These are phyloP conservation scores for Oreochromis grahami DNA, from an alignment of 2,797 vertebrate species.

Conservation along the genomic window DNA sequence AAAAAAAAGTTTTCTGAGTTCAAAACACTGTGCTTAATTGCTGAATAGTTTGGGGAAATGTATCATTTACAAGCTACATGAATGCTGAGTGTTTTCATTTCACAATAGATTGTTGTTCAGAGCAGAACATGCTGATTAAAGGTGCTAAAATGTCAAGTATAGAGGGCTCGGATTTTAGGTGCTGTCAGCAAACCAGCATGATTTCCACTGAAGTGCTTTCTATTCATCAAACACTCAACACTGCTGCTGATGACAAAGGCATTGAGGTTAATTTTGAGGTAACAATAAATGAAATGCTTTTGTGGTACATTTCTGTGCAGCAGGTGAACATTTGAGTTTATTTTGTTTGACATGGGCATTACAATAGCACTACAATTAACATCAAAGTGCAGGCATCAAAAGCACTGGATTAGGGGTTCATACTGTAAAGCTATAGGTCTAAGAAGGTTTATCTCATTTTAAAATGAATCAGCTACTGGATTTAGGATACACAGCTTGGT, in stretches of 20 bases:
- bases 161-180: constrained; percentile 48
- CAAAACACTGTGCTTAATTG: constrained; percentile 27
- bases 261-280: constrained; percentile 44
- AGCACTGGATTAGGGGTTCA: background rate
- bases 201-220: constrained; percentile 60
- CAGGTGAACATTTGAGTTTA: background rate
- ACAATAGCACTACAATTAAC: background rate
- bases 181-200: constrained; percentile 57
- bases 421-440: background rate
- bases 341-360: background rate
- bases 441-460: background rate
- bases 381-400: background rate
- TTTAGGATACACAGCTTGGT: background rate
- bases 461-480: background rate
- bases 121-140: constrained; percentile 54
- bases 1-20: background rate
- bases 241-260: constrained; percentile 37
- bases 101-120: constrained; percentile 37
- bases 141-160: constrained; percentile 65
- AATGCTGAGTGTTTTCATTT: constrained; percentile 49
- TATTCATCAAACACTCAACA: constrained; percentile 56
- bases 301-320: background rate
- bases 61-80: constrained; percentile 45
- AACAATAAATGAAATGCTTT: constrained; percentile 37
- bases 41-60: constrained; percentile 39